phyloP scores from a whole-genome alignment of 2,113 vertebrate genomes.

The Todiramphus saurophagus region DNA sequence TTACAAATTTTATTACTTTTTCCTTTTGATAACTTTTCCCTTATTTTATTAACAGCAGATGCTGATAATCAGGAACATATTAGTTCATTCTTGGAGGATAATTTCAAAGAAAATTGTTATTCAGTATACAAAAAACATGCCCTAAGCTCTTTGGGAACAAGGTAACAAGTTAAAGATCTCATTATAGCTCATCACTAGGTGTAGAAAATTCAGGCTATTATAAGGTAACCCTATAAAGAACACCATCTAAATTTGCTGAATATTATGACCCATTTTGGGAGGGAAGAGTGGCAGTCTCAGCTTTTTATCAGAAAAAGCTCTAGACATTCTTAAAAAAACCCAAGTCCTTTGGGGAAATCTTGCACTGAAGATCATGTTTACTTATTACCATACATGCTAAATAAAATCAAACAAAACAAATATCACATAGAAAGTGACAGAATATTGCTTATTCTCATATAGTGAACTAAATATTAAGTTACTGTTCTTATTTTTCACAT shows the following conservation, averaged over 20 bases:
- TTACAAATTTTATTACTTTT: neutral
- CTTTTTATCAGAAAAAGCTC: neutral
- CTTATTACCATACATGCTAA: neutral
- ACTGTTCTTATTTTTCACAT: neutral
- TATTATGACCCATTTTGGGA: neutral
- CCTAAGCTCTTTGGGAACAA: neutral
- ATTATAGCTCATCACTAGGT: neutral
- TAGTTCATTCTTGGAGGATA: neutral
- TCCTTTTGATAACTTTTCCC: neutral
- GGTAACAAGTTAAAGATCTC: neutral
- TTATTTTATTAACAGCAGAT: neutral
- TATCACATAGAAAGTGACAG: neutral
- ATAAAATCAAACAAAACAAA: neutral
- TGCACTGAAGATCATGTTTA: neutral
- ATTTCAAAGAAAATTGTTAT: neutral
- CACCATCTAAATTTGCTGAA: neutral
- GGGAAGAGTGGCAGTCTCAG: neutral
- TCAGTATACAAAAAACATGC: neutral
- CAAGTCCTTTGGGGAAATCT: neutral
- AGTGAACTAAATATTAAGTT: neutral
- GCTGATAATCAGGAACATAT: rapidly evolving
- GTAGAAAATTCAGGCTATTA: neutral
- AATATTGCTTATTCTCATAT: neutral
- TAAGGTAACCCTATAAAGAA: neutral
- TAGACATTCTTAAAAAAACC: neutral